Base-by-base conservation (phyloP, 1,140 invertebrate species). In the Carposina sasakii region DNA sequence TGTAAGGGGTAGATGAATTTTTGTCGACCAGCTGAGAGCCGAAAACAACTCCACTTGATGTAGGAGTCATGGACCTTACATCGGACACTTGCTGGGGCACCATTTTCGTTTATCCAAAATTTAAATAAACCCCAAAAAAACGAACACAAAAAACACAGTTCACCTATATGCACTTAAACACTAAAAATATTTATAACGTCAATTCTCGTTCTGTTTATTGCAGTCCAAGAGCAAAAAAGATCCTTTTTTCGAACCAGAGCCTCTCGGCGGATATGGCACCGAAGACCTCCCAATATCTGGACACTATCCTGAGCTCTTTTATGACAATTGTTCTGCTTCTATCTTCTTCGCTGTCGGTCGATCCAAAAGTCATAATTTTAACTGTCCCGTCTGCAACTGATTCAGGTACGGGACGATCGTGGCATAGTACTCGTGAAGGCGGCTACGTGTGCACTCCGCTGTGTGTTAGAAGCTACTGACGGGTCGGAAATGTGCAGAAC, bases 1-100 rank as follows among this genome's bases (percentile, higher is more conserved):
- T 95, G 85, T 98, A 98, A 13, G 96, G 96, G 34, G 96, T 98
- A 21, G 90, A 87, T 10, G 96, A 97, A 82, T 94, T 93, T 85
- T 95, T 92, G 85, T 94, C 91, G 67, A 98, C 92, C 51, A 93
- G 87, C 71, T 94, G 90, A 30, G 94, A 96, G 59, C 94, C 94
- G 82, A 96, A 96, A 54, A 94, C 61, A 67, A 85, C 70, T 78
- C 81, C 70, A 59, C 68, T 79, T 49, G 74, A 69, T 6, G 79
- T 83, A 19, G 85, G 83, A 49, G 81, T 76, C 60, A 77, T 42
- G 39, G 82, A 81, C 63, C 82, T 64, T 47, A 82, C 75, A 72
- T 86, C 83, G 64, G 83, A 81, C 59, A 85, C 72, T 76, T 86
- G 85, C 59, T 86, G 85, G 55, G 83, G 85, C 67, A 86, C 85